These are phyloP conservation scores for Neotoxoptera formosana DNA, from an alignment of 1,140 invertebrate genomes.

Conservation along the genomic window DNA sequence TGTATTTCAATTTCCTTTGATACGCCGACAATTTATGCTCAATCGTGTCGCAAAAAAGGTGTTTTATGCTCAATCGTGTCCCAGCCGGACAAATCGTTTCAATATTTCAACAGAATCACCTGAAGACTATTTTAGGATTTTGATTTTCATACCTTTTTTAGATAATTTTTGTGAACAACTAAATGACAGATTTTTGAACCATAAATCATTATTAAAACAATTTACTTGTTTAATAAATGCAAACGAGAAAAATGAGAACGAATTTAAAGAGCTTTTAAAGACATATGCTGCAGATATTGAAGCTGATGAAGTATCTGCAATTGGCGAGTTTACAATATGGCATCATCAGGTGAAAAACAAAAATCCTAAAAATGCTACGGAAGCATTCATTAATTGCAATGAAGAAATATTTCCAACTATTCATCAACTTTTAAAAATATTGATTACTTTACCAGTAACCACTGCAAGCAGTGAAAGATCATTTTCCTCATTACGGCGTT, in stretches of 20 bases:
- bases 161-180: constrained; percentile 40
- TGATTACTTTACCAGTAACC: constrained; percentile 11
- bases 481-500: background rate
- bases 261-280: background rate
- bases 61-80: too few species aligned
- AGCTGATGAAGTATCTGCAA: background rate
- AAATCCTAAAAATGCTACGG: constrained; percentile 13
- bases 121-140: constrained; percentile 24
- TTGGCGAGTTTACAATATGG: too few species aligned
- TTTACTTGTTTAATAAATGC: constrained; percentile 35
- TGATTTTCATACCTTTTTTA: constrained; percentile 11
- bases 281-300: constrained; percentile 12
- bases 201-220: background rate
- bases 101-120: constrained; percentile 17
- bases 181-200: constrained; percentile 37
- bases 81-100: too few species aligned
- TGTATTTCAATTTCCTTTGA: too few species aligned
- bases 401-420: constrained; percentile 31
- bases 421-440: constrained; percentile 59
- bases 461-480: background rate
- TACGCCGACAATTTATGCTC: too few species aligned
- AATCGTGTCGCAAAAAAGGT: too few species aligned
- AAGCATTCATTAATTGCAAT: constrained; percentile 14
- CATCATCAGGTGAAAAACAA: constrained; percentile 22
- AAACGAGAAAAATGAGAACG: background rate